Conservation (phyloP, 1,140 invertebrate genomes). For the Drosophila bocqueti region DNA sequence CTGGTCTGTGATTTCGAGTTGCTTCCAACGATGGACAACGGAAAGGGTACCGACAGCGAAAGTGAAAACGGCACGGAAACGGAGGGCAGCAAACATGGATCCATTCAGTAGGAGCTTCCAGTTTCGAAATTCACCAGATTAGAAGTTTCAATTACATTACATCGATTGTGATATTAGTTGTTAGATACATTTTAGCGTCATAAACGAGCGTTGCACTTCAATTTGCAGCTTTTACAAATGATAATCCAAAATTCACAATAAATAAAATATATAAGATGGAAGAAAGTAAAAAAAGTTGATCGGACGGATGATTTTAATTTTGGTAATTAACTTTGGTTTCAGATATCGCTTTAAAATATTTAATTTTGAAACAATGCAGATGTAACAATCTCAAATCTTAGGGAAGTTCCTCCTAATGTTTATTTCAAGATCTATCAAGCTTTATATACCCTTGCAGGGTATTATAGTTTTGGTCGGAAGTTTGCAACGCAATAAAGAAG, state of each 20-base stretch:
- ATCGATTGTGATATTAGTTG: conserved; percentile 84
- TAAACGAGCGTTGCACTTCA: conserved; percentile 54
- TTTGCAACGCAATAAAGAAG: too few relatives aligned
- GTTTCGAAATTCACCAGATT: conserved; percentile 38
- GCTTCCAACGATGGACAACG: conserved; percentile 25
- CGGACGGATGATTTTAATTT: neutral
- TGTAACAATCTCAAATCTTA: too few relatives aligned
- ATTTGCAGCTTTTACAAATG: conserved; percentile 50
- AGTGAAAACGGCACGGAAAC: conserved; percentile 11
- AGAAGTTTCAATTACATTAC: conserved; percentile 74
- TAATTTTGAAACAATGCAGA: neutral
- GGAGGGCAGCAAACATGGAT: conserved; percentile 39
- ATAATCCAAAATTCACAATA: conserved; percentile 66
- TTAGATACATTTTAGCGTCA: conserved; percentile 81
- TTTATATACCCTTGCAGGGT: too few relatives aligned
- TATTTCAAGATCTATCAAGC: too few relatives aligned
- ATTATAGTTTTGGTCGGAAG: too few relatives aligned
- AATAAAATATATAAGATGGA: conserved; percentile 55
- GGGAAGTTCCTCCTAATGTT: too few relatives aligned
- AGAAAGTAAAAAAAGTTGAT: conserved; percentile 21
- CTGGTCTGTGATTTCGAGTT: conserved; percentile 89
- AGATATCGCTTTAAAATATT: neutral
- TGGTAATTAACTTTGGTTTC: neutral
- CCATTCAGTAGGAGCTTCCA: conserved; percentile 42
- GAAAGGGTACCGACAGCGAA: conserved; percentile 18